phyloP scores from a whole-genome alignment of 2,888 invertebrate species.

The Graphium colonna region DNA sequence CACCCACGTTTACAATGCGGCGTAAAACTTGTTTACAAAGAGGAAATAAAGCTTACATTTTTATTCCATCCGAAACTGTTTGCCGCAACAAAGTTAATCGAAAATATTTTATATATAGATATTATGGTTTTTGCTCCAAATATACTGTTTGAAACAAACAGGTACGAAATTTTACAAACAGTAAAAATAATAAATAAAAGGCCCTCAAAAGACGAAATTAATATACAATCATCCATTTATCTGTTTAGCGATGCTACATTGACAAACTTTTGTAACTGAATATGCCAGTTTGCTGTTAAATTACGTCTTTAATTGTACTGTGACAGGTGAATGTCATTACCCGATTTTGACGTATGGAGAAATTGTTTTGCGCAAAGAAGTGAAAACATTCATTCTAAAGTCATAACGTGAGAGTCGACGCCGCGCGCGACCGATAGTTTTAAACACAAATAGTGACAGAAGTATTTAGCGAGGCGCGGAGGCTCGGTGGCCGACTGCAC shows the following conservation, averaged over 20 bases:
- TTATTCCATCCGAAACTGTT: neutral
- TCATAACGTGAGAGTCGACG: conserved; percentile 32
- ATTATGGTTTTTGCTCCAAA: no score
- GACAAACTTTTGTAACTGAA: no score
- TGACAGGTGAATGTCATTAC: neutral
- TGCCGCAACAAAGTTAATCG: neutral
- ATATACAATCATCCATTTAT: no score
- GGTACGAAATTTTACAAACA: no score
- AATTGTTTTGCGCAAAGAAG: conserved; percentile 11
- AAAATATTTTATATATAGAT: neutral
- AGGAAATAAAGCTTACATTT: neutral
- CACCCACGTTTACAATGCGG: neutral
- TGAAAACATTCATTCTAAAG: conserved; percentile 27
- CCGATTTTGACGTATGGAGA: neutral
- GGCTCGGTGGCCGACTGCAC: conserved; percentile 47
- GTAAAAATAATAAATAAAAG: neutral
- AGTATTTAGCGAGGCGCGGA: conserved; percentile 50
- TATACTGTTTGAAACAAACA: no score
- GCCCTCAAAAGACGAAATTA: neutral
- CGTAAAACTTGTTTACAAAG: neutral
- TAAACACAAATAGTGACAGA: conserved; percentile 65
- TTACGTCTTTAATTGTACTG: neutral
- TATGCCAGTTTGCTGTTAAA: neutral
- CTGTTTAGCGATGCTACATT: no score
- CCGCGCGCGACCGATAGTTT: conserved; percentile 39